Evolutionary conservation across 2,888 invertebrate genomes (phyloP).

Genomic region (Myopa tessellatipennis): DNA sequence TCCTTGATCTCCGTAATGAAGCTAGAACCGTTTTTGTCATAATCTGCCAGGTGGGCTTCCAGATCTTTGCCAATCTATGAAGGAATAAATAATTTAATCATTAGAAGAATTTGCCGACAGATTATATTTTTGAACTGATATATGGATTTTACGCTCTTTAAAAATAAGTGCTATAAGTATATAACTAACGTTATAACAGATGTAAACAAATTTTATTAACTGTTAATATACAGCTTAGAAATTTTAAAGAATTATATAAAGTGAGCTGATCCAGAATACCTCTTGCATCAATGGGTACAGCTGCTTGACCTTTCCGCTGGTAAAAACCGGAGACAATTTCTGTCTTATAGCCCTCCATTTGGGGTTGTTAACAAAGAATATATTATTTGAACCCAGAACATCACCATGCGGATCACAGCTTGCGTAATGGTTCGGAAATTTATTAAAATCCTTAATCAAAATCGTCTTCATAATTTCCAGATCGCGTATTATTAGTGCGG

Average conservation of each 20-base stretch:
- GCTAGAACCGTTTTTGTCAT: constrained; percentile 34
- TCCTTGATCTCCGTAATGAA: constrained; percentile 59
- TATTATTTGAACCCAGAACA: constrained; percentile 63
- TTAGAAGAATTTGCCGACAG: too few species aligned
- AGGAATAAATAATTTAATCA: too few species aligned
- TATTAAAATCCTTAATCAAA: constrained; percentile 68
- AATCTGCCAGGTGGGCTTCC: constrained; percentile 51
- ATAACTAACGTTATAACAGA: too few species aligned
- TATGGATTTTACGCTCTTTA: too few species aligned
- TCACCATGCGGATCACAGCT: constrained; percentile 62
- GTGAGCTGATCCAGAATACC: constrained; percentile 43
- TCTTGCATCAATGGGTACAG: constrained; percentile 64
- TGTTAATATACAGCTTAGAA: too few species aligned
- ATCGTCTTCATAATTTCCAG: constrained; percentile 68
- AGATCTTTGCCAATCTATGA: constrained; percentile 56
- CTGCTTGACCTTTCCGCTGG: constrained; percentile 65
- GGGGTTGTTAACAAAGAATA: constrained; percentile 68
- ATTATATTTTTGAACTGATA: too few species aligned
- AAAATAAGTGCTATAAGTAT: too few species aligned
- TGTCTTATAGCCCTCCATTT: constrained; percentile 67
- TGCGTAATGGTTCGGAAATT: constrained; percentile 61
- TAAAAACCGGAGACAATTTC: constrained; percentile 69
- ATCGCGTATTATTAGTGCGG: constrained; percentile 67
- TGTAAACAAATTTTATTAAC: too few species aligned
- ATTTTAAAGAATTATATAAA: too few species aligned